Base-by-base conservation (phyloP, 2,888 invertebrate genomes). In the Lepidochrysops patricia region DNA sequence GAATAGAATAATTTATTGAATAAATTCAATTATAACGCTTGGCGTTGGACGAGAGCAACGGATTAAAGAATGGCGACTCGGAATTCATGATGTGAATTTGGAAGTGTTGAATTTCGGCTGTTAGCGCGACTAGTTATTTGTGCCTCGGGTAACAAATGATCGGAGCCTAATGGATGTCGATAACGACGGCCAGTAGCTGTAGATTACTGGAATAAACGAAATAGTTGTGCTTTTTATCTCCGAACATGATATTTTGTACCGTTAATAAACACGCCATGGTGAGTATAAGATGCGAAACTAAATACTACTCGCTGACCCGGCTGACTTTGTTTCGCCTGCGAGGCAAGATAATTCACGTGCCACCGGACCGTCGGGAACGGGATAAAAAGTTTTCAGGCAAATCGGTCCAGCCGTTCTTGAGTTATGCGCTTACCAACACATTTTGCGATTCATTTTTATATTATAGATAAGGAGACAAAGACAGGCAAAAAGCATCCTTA, bases 1-100 rank as follows among this genome's bases (percentile, higher is more conserved):
- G 54, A 54, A 54, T 54, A 32, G 15, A 29, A 54, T 29, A 32
- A 54, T 29, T 54, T 54, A 54, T 54, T 54, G 12, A 54, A 54
- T 54, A 54, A 15, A n/a, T 50, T 13, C 50, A 50, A 54, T 29
- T 32, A 54, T 32, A 27, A 52, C 52, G 32, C 54, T 19, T 9
- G 15, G 9, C 12, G 12, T 32, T 32, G 13, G 49, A 32, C 13
- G 19, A 54, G 29, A 32, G 5, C 9, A 13, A 15, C 27, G 13
- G 12, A 32, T 29, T 32, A 54, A 54, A 32, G 29, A 54, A 32
- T 6, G 50, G 26, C 50, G 26, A 26, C 25, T 26, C 26, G 25
- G 26, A 50, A 50, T 50, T 50, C 50, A 50, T 43, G 43, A 50
- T 50, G 25, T 26, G 26, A 50, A 49, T 49, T 26, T 23, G 25